Evolutionary conservation across 2,113 vertebrate genomes (phyloP).

Genomic region (Oceanodroma tethys): DNA sequence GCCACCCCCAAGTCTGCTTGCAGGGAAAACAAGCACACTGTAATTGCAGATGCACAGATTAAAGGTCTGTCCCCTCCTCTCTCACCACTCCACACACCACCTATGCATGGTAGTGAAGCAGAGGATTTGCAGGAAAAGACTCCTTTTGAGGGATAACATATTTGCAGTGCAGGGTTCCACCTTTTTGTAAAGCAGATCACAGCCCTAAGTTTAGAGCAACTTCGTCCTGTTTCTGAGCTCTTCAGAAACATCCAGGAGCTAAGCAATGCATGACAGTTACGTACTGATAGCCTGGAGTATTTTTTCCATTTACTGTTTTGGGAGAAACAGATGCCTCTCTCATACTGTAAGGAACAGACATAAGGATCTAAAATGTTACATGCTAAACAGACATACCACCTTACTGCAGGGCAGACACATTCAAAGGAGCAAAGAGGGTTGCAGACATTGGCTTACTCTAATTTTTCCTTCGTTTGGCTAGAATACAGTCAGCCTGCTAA

Average conservation of each 20-base stretch:
- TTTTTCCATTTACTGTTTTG: background rate
- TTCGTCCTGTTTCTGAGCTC: background rate
- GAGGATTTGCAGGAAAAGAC: background rate
- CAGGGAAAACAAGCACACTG: background rate
- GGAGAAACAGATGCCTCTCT: background rate
- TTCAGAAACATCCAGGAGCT: background rate
- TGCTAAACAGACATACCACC: background rate
- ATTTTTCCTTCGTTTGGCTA: background rate
- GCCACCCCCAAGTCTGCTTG: background rate
- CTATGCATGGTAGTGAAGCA: background rate
- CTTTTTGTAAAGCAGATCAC: background rate
- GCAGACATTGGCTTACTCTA: background rate
- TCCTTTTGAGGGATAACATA: accelerated
- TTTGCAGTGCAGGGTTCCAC: background rate
- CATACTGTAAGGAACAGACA: background rate
- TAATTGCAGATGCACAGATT: no score
- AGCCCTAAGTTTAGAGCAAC: background rate
- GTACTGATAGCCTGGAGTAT: background rate
- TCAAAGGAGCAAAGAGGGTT: background rate
- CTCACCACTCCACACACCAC: background rate
- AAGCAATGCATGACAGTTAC: accelerated
- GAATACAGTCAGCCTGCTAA: background rate
- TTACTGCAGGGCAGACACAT: background rate
- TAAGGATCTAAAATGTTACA: background rate
- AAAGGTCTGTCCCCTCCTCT: background rate